Evolutionary conservation across 1,140 invertebrate genomes (phyloP).

Genomic region (Hycleus cichorii): DNA sequence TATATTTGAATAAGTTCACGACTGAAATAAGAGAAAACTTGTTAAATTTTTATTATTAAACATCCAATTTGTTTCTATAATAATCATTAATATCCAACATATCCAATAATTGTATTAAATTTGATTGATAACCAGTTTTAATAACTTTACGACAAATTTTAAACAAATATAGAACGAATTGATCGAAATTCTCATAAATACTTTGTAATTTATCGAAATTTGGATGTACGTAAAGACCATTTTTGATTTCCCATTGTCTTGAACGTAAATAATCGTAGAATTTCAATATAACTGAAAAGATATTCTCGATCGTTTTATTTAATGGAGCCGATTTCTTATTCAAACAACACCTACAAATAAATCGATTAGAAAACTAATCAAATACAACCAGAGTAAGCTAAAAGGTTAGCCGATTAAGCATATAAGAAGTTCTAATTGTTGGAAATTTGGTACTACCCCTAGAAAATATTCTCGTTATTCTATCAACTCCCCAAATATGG

Average conservation of each 20-base stretch:
- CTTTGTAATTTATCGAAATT: conserved; percentile 36
- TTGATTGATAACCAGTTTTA: conserved; percentile 34
- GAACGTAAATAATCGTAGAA: conserved; percentile 52
- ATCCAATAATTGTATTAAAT: conserved; percentile 35
- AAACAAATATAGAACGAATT: conserved; percentile 34
- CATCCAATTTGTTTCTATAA: conserved; percentile 15
- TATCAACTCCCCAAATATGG: too few relatives aligned
- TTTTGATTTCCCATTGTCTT: conserved; percentile 29
- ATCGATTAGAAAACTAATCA: neutral
- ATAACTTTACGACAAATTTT: conserved; percentile 33
- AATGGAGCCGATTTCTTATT: conserved; percentile 59
- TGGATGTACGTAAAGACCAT: conserved; percentile 31
- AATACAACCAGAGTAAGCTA: too few relatives aligned
- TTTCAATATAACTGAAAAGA: conserved; percentile 61
- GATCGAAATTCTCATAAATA: conserved; percentile 37
- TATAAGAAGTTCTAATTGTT: too few relatives aligned
- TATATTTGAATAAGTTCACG: too few relatives aligned
- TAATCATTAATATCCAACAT: conserved; percentile 36
- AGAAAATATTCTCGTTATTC: too few relatives aligned
- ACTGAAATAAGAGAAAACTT: too few relatives aligned
- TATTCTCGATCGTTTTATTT: conserved; percentile 55
- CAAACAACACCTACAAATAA: conserved; percentile 54
- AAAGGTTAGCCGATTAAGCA: too few relatives aligned
- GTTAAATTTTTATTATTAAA: too few relatives aligned
- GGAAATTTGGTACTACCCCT: too few relatives aligned